These are phyloP conservation scores for Oryzias celebensis DNA, from an alignment of 2,113 vertebrate genomes.

Conservation along the genomic window DNA sequence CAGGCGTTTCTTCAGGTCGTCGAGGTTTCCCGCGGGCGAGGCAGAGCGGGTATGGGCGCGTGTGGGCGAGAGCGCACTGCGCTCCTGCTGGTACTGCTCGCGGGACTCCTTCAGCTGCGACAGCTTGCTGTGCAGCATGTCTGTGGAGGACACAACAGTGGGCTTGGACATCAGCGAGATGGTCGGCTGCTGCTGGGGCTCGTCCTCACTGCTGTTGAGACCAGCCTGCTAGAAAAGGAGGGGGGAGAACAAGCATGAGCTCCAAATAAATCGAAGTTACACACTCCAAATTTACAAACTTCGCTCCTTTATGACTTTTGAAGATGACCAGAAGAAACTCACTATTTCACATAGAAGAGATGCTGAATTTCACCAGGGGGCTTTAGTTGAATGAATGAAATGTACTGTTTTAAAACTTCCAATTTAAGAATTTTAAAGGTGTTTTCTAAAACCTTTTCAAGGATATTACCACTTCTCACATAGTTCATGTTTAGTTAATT, in stretches of 20 bases:
- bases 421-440: too few species aligned
- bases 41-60: slow-evolving; percentile 77
- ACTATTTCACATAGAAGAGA: too few species aligned
- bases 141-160: slow-evolving; percentile 91
- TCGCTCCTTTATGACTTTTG: too few species aligned
- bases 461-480: too few species aligned
- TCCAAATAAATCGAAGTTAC: not conserved
- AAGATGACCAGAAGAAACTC: too few species aligned
- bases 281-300: too few species aligned
- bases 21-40: slow-evolving; percentile 89
- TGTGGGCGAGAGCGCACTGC: slow-evolving; percentile 81
- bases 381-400: too few species aligned
- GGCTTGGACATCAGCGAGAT: slow-evolving; percentile 90
- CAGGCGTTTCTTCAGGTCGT: slow-evolving; percentile 98
- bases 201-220: slow-evolving; percentile 82
- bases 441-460: too few species aligned
- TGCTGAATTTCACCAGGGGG: too few species aligned
- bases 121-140: slow-evolving; percentile 98
- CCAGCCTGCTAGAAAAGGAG: slow-evolving; percentile 35
- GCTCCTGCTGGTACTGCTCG: slow-evolving; percentile 92
- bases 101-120: slow-evolving; percentile 96
- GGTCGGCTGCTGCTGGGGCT: slow-evolving; percentile 77
- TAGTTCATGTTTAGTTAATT: too few species aligned
- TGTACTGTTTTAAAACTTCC: too few species aligned
- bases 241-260: too few species aligned